Evolutionary conservation across 2,797 vertebrate species (phyloP), one percentile per base, ranked within the genome.

Genomic region (Sandelia bainsii): DNA sequence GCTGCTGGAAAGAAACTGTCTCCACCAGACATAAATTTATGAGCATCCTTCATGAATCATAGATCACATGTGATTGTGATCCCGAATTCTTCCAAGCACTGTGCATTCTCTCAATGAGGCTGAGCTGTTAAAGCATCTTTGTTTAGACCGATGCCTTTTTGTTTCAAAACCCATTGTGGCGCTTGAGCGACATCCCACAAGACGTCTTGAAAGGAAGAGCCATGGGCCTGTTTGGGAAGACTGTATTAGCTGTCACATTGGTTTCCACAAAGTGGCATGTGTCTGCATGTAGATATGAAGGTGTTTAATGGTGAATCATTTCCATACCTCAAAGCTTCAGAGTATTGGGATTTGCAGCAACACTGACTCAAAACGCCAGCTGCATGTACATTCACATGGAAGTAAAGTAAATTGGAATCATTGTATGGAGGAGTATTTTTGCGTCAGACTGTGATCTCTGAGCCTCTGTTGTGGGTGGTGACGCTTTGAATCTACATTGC

Each of bases 41-140:
- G 71, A 79, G 45, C 67, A 52, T 32, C 37, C 39, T 60, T 74
- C 83, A 83, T 88, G 79, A 91, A 88, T 88, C 82, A 87, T 80
- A 76, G 53, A 87, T 84, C 77, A 75, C 72, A 74, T 54, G 76
- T 70, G 66, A 83, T 62, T 77, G 69, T 79, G 72, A 85, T 81
- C 42, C 68, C 72, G 53, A 69, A 78, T 44, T 77, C 75, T 75
- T 63, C 53, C 44, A 20, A 72, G 58, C 51, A 8, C 46, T 8
- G 22, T 23, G 16, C 75, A 8, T 52, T 79, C n/a, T 27, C 37
- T 74, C 49, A 22, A 45, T 0, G 1, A 60, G 64, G 65, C 27
- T 13, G 52, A 71, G 72, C 60, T 68, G 66, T 66, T 72, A 58
- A 54, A 61, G 54, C 5, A 6, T 12, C 58, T 70, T 80, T 77